phyloP scores from a whole-genome alignment of 2,113 vertebrate genomes.

The Macrotis lagotis region DNA sequence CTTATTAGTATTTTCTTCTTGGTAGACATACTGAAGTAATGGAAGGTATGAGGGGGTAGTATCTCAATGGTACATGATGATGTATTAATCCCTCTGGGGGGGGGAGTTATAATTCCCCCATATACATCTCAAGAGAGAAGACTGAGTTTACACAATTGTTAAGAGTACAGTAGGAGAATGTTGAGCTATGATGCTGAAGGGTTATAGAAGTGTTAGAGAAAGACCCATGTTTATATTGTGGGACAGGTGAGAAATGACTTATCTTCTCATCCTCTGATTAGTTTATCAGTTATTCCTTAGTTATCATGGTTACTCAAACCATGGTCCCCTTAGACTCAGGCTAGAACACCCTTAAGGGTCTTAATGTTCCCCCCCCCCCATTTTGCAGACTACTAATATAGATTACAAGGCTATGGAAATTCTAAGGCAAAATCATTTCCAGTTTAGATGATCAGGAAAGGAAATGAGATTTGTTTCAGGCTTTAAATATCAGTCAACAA shows the following conservation, averaged over 20 bases:
- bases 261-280: background rate
- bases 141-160: background rate
- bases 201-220: background rate
- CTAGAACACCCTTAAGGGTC: background rate
- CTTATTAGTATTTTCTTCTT: background rate
- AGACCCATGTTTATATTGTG: background rate
- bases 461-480: background rate
- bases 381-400: background rate
- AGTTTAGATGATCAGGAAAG: background rate
- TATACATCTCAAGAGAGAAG: background rate
- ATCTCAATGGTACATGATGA: background rate
- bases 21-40: background rate
- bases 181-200: background rate
- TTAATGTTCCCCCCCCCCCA: no score
- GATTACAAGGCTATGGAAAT: background rate
- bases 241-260: background rate
- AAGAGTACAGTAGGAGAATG: background rate
- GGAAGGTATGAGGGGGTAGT: background rate
- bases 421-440: conserved; percentile 13
- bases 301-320: background rate
- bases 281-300: background rate
- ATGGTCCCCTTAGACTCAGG: background rate
- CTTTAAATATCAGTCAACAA: background rate
- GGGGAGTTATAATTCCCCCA: background rate
- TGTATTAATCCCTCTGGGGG: background rate